Evolutionary conservation across 2,888 invertebrate genomes (phyloP).

Genomic region (Phaonia tiefii): DNA sequence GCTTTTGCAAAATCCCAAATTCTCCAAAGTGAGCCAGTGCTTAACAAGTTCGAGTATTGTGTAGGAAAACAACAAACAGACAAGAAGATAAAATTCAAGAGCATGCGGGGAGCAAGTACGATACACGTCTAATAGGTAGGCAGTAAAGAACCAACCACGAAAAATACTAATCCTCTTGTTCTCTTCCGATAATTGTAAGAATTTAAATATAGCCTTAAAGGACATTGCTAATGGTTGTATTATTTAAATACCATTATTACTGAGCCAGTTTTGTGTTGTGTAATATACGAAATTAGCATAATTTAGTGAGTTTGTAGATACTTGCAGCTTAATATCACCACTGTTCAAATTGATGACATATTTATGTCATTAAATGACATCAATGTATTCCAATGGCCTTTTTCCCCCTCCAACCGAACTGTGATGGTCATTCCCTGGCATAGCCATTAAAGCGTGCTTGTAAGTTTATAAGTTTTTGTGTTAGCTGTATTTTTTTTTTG

Average conservation of each 20-base stretch:
- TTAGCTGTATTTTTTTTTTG: slow-evolving; percentile 19
- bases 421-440: not conserved
- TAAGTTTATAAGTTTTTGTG: slow-evolving; percentile 30
- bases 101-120: slow-evolving; percentile 12
- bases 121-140: not conserved
- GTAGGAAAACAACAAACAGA: slow-evolving; percentile 17
- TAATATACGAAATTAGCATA: slow-evolving; percentile 56
- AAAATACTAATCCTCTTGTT: slow-evolving; percentile 1
- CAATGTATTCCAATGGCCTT: slow-evolving; percentile 33
- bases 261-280: not conserved
- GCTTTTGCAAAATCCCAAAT: slow-evolving; percentile 73
- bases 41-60: slow-evolving; percentile 66
- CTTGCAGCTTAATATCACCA: not conserved
- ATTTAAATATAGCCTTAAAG: slow-evolving; percentile 33
- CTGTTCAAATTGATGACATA: slow-evolving; percentile 56
- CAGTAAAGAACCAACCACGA: not conserved
- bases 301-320: slow-evolving; percentile 32
- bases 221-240: slow-evolving; percentile 55
- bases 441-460: not conserved
- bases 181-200: slow-evolving; percentile 35
- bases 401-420: not conserved
- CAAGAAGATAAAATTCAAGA: slow-evolving; percentile 23
- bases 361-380: slow-evolving; percentile 52
- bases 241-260: slow-evolving; percentile 31
- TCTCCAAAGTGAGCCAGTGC: slow-evolving; percentile 72